phyloP scores from a whole-genome alignment of 2,888 invertebrate genomes.

The Orthosia gracilis region DNA sequence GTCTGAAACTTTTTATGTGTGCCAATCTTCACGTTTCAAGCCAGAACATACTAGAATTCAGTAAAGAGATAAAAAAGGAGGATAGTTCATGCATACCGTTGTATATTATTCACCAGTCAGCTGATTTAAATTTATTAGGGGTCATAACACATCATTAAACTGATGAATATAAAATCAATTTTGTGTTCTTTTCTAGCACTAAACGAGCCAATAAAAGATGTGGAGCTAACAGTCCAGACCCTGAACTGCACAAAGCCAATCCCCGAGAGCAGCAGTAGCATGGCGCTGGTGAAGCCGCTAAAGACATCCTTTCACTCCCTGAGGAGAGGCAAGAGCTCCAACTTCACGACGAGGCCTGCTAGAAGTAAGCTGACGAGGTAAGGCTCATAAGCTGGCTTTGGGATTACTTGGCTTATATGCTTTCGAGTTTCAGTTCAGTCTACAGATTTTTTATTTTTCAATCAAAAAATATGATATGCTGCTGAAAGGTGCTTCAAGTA shows the following conservation, averaged over 20 bases:
- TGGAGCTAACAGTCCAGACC: slow-evolving; percentile 97
- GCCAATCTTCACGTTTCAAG: too few relatives aligned
- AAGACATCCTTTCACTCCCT: slow-evolving; percentile 86
- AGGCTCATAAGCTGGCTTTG: slow-evolving; percentile 5
- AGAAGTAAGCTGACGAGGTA: slow-evolving; percentile 88
- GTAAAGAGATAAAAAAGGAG: too few relatives aligned
- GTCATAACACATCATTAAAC: too few relatives aligned
- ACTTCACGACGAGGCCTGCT: slow-evolving; percentile 77
- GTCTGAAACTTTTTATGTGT: too few relatives aligned
- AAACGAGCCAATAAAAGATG: slow-evolving; percentile 95
- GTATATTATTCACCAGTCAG: too few relatives aligned
- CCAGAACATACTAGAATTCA: too few relatives aligned
- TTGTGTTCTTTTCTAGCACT: slow-evolving; percentile 89
- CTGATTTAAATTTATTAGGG: neutral
- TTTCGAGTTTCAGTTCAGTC: slow-evolving; percentile 9
- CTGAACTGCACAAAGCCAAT: slow-evolving; percentile 93
- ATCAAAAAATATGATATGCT: neutral
- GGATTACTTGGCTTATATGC: slow-evolving; percentile 5
- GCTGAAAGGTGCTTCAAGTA: neutral
- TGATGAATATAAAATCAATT: too few relatives aligned
- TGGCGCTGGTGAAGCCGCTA: slow-evolving; percentile 80
- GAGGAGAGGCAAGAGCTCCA: slow-evolving; percentile 81
- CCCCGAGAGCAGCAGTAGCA: slow-evolving; percentile 82
- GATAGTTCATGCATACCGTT: too few relatives aligned
- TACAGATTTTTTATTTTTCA: slow-evolving; percentile 4